Percentiles rank a stretch among this genome's conserved stretches.
Evolutionary conservation across 1,140 invertebrate genomes (phyloP).

Genomic region (Drosophila suzukii): DNA sequence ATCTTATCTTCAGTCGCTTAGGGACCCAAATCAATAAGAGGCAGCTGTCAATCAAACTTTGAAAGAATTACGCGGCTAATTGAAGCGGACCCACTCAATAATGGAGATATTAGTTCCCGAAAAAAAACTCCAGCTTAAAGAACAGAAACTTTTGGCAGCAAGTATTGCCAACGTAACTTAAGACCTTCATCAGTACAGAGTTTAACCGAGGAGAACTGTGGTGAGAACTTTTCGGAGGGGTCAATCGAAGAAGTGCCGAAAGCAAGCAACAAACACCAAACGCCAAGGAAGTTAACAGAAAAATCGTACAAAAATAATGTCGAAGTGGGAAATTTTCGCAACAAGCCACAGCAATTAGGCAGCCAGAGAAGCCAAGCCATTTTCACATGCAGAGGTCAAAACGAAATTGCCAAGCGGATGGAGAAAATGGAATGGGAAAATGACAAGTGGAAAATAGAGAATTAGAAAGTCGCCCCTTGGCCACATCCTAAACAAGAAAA

Average conservation of each 20-base stretch:
- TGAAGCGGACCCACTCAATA: slow-evolving; percentile 9
- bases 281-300: slow-evolving; percentile 13
- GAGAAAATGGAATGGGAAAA: background rate
- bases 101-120: slow-evolving; percentile 14
- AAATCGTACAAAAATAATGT: slow-evolving; percentile 14
- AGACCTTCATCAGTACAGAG: background rate
- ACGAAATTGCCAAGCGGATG: slow-evolving; percentile 18
- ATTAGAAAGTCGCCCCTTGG: slow-evolving; percentile 12
- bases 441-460: slow-evolving; percentile 23
- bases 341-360: slow-evolving; percentile 41
- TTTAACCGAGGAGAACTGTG: slow-evolving; percentile 12
- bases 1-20: slow-evolving; percentile 14
- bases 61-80: slow-evolving; percentile 24
- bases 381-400: slow-evolving; percentile 7
- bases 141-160: background rate
- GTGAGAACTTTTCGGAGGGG: slow-evolving; percentile 13
- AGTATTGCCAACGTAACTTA: background rate
- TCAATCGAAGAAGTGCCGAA: slow-evolving; percentile 15
- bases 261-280: slow-evolving; percentile 5
- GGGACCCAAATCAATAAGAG: slow-evolving; percentile 25
- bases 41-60: slow-evolving; percentile 38
- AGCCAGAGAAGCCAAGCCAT: slow-evolving; percentile 19
- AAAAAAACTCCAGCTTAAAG: background rate
- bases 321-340: background rate
- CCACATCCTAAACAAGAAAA: background rate